Evolutionary conservation across 1,140 invertebrate species (phyloP).

Genomic region (Idris sp.): DNA sequence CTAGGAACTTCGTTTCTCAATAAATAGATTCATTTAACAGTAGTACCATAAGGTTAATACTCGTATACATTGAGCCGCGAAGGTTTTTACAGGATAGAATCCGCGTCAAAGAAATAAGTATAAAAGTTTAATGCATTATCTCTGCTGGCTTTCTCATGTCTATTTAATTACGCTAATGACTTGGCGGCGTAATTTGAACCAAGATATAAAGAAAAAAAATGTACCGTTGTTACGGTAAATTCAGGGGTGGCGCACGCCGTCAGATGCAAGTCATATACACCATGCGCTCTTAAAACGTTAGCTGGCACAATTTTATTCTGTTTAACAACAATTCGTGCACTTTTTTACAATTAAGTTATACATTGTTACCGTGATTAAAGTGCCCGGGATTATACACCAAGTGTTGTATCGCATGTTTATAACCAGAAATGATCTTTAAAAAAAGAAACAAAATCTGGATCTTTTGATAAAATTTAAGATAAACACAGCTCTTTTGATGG

Average conservation of each 20-base stretch:
- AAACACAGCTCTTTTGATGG: no score
- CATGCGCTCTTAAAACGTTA: constrained; percentile 19
- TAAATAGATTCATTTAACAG: constrained; percentile 47
- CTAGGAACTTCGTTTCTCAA: constrained; percentile 4
- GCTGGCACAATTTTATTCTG: constrained; percentile 38
- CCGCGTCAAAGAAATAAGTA: constrained; percentile 11
- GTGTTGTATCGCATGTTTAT: constrained; percentile 5
- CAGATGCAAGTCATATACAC: constrained; percentile 25
- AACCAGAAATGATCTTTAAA: no score
- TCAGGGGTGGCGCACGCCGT: constrained; percentile 37
- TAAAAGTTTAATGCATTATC: constrained; percentile 43
- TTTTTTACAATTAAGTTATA: constrained; percentile 25
- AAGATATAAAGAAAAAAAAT: constrained; percentile 50
- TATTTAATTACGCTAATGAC: constrained; percentile 60
- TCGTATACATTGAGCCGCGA: constrained; percentile 5
- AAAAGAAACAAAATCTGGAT: no score
- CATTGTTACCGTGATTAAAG: constrained; percentile 8
- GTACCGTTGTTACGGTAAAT: constrained; percentile 60
- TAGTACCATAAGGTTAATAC: constrained; percentile 21
- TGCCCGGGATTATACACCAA: background rate
- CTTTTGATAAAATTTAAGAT: no score
- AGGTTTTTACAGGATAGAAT: constrained; percentile 19
- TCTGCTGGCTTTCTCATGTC: constrained; percentile 47
- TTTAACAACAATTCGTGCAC: constrained; percentile 22
- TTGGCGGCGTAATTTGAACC: constrained; percentile 50